Evolutionary conservation across 2,113 vertebrate genomes (phyloP).

Genomic region (Microtus ochrogaster): DNA sequence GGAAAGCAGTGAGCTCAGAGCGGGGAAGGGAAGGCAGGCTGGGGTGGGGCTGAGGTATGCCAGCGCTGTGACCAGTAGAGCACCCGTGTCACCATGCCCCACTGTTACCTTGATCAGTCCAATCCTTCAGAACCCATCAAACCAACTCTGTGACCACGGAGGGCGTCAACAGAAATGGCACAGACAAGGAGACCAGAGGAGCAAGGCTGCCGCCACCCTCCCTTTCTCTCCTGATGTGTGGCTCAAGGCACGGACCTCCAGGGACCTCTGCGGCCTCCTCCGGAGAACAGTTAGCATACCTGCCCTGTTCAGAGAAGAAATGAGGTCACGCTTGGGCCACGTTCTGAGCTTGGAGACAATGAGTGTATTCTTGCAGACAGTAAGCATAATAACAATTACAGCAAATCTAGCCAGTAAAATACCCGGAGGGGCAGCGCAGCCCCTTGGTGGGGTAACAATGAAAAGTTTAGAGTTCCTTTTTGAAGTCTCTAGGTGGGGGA

Average conservation of each 20-base stretch:
- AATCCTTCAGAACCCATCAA: not conserved
- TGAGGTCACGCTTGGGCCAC: slow-evolving; percentile 77
- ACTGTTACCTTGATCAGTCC: not conserved
- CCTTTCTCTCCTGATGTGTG: slow-evolving; percentile 70
- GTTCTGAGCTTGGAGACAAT: slow-evolving; percentile 75
- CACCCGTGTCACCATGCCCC: not conserved
- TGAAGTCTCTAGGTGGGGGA: slow-evolving; percentile 58
- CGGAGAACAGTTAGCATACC: slow-evolving; percentile 77
- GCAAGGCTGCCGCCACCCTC: not conserved
- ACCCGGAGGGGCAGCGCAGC: slow-evolving; percentile 62
- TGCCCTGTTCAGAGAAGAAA: slow-evolving; percentile 70
- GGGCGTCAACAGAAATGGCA: not conserved
- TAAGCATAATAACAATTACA: slow-evolving; percentile 82
- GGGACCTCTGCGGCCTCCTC: slow-evolving; percentile 64
- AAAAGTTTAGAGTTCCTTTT: not conserved
- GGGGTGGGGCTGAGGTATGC: not conserved
- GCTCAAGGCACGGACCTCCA: slow-evolving; percentile 52
- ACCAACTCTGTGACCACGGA: not conserved
- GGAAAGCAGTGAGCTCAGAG: not conserved
- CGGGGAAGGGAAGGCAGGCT: not conserved
- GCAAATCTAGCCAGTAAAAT: slow-evolving; percentile 74
- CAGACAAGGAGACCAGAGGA: not conserved
- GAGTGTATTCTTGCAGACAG: slow-evolving; percentile 74
- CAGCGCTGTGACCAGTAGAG: accelerated
- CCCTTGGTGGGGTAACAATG: slow-evolving; percentile 71